These are phyloP conservation scores for Scrobipalpa costella DNA, from an alignment of 2,888 invertebrate genomes.

Conservation along the genomic window DNA sequence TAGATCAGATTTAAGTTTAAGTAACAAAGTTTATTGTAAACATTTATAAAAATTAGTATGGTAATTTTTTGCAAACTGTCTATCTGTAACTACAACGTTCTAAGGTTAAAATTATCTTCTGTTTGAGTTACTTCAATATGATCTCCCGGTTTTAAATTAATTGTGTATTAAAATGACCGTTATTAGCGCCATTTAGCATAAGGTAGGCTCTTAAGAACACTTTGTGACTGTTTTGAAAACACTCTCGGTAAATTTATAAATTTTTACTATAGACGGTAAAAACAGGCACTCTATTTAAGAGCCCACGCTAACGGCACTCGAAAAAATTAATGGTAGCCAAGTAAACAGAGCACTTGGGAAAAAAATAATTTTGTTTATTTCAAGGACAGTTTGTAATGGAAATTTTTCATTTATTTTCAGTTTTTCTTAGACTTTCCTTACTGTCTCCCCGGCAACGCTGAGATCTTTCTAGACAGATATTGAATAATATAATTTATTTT, in stretches of 20 bases:
- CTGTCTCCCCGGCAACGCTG: background rate
- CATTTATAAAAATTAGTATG: no score
- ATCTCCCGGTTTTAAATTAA: no score
- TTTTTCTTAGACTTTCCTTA: background rate
- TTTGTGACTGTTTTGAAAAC: conserved; percentile 4
- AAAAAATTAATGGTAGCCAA: background rate
- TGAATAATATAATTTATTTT: no score
- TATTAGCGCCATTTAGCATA: no score
- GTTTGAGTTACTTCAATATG: no score
- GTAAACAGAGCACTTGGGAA: background rate
- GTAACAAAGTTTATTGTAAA: no score
- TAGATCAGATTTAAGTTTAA: no score
- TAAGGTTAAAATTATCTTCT: no score
- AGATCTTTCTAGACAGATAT: no score
- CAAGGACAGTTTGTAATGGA: background rate
- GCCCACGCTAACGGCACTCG: background rate
- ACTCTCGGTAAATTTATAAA: conserved; percentile 5
- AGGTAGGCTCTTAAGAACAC: background rate
- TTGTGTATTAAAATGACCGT: no score
- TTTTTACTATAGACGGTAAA: background rate
- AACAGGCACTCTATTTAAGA: background rate
- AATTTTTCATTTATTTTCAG: background rate
- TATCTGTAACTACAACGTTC: no score
- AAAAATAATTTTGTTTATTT: background rate
- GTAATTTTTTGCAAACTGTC: no score